Conservation (phyloP, 2,888 invertebrate species). For the Panorpa germanica region DNA sequence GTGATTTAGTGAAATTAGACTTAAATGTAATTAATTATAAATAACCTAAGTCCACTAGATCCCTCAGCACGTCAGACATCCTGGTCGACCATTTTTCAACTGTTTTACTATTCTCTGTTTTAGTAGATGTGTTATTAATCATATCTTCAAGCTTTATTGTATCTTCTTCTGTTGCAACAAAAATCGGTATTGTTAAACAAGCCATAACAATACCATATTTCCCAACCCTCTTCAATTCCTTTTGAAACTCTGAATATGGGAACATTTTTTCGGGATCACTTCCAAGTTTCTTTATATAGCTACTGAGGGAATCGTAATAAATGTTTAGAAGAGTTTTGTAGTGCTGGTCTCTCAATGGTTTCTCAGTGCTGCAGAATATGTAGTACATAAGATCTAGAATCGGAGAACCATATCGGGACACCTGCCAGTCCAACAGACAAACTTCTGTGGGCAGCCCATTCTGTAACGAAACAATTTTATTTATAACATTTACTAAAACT, state of each 20-base stretch:
- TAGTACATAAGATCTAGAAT: constrained; percentile 10
- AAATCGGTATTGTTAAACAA: constrained; percentile 10
- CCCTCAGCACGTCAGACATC: too few species aligned
- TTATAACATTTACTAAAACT: too few species aligned
- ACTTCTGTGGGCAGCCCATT: constrained; percentile 8
- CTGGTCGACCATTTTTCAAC: too few species aligned
- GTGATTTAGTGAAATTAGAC: too few species aligned
- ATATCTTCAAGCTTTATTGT: too few species aligned
- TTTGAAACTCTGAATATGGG: constrained; percentile 10
- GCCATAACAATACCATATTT: constrained; percentile 9
- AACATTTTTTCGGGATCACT: constrained; percentile 9
- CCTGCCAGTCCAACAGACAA: constrained; percentile 11
- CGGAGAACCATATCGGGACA: constrained; percentile 10
- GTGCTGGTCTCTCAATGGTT: constrained; percentile 9
- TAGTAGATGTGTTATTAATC: too few species aligned
- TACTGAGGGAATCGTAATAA: constrained; percentile 10
- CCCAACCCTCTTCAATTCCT: constrained; percentile 10
- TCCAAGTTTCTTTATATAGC: constrained; percentile 10
- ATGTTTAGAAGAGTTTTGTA: constrained; percentile 10
- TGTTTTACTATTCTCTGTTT: too few species aligned
- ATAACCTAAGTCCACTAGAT: too few species aligned
- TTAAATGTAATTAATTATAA: too few species aligned
- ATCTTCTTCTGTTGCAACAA: too few species aligned
- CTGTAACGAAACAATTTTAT: constrained; percentile 3
- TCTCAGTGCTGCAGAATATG: constrained; percentile 10